Evolutionary conservation across 2,797 vertebrate genomes (phyloP).

Genomic region (Schizopygopsis malacanthus): DNA sequence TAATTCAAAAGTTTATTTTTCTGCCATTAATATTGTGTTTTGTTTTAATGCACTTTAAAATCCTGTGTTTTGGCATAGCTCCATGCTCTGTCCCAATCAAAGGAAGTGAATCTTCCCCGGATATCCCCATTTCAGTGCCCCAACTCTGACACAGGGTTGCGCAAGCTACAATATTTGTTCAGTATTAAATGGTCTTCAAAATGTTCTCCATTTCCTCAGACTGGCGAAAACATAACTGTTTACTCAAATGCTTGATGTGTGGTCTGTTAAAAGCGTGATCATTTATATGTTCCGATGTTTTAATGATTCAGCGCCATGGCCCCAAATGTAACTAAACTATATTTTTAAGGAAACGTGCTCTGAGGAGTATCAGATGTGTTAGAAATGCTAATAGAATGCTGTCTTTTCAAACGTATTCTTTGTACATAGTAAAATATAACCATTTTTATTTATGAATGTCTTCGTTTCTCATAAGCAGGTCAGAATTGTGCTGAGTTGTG

Average conservation of each 20-base stretch:
- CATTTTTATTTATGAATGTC: constrained; percentile 41
- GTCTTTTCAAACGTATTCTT: constrained; percentile 28
- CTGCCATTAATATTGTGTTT: neutral
- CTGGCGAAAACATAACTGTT: neutral
- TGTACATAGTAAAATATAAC: constrained; percentile 24
- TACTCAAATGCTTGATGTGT: constrained; percentile 5
- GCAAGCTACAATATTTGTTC: constrained; percentile 1
- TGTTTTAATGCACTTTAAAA: constrained; percentile 12
- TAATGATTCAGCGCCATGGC: neutral
- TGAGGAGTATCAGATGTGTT: constrained; percentile 22
- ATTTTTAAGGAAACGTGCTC: constrained; percentile 49
- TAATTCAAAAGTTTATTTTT: neutral
- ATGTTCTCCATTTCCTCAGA: neutral
- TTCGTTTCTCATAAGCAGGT: constrained; percentile 23
- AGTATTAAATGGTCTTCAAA: constrained; percentile 21
- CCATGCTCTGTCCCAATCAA: constrained; percentile 5
- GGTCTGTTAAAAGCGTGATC: neutral
- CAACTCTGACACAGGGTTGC: constrained; percentile 9
- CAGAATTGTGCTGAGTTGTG: constrained; percentile 31
- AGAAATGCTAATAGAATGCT: constrained; percentile 11
- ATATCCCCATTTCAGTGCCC: neutral
- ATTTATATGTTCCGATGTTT: constrained; percentile 5
- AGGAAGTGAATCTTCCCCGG: neutral
- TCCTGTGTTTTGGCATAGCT: constrained; percentile 5
- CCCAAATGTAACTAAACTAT: constrained; percentile 5